phyloP scores from a whole-genome alignment of 2,797 vertebrate genomes.

The Karalla daura region DNA sequence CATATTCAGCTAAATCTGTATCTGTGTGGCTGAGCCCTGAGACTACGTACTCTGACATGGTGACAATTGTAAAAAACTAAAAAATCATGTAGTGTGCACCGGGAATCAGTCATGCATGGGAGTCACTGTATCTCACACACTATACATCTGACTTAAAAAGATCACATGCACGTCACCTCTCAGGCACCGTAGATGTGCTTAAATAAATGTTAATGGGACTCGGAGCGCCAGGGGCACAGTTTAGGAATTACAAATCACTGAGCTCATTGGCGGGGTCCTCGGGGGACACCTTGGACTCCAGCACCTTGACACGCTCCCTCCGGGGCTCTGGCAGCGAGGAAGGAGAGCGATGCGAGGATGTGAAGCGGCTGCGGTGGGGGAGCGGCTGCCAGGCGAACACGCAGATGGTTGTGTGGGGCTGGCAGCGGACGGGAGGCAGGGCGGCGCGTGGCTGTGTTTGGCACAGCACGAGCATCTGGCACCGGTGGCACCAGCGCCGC shows the following conservation, averaged over 20 bases:
- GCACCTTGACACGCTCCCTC: slow-evolving; percentile 62
- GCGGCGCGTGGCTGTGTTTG: slow-evolving; percentile 61
- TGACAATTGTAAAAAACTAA: no score
- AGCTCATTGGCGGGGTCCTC: slow-evolving; percentile 52
- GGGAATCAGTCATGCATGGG: no score
- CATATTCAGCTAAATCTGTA: no score
- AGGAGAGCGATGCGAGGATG: slow-evolving; percentile 56
- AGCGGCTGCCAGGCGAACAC: slow-evolving; percentile 60
- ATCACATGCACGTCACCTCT: slow-evolving; percentile 26
- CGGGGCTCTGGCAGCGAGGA: slow-evolving; percentile 42
- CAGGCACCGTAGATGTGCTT: slow-evolving; percentile 49
- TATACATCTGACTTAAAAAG: no score
- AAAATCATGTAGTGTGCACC: no score
- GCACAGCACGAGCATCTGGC: slow-evolving; percentile 71
- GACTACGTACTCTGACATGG: no score
- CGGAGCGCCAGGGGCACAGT: slow-evolving; percentile 47
- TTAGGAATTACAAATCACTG: slow-evolving; percentile 63
- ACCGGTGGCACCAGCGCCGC: slow-evolving; percentile 36
- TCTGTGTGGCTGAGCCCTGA: no score
- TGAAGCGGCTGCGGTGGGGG: slow-evolving; percentile 70
- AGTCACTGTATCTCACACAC: no score
- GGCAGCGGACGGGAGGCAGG: slow-evolving; percentile 50
- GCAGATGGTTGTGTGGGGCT: slow-evolving; percentile 78
- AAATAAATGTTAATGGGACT: slow-evolving; percentile 70
- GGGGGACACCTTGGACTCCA: slow-evolving; percentile 49